Evolutionary conservation across 2,797 vertebrate species (phyloP).

Genomic region (Fringilla coelebs): DNA sequence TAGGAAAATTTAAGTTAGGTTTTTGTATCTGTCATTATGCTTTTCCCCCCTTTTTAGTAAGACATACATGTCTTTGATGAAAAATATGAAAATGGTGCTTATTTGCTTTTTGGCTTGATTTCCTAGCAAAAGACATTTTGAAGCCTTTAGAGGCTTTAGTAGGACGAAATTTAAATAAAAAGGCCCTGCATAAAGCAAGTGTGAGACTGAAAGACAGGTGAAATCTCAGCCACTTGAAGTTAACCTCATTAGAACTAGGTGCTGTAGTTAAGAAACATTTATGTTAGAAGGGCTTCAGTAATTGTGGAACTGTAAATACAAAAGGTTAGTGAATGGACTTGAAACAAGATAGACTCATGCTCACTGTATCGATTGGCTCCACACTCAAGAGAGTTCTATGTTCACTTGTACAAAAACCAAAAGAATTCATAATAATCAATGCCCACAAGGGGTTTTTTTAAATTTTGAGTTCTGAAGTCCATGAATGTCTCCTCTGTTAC

Average conservation of each 20-base stretch:
- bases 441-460: background rate
- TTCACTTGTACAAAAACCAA: background rate
- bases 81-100: background rate
- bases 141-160: background rate
- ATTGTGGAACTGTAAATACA: background rate
- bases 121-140: background rate
- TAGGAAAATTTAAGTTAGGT: background rate
- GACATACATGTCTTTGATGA: background rate
- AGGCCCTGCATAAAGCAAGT: background rate
- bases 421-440: background rate
- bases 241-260: background rate
- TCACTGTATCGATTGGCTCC: background rate
- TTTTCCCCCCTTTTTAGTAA: background rate
- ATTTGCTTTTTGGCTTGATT: background rate
- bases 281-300: background rate
- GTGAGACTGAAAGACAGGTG: background rate
- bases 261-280: background rate
- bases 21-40: background rate
- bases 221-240: background rate
- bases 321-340: background rate
- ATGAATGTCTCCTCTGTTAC: background rate
- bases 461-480: background rate
- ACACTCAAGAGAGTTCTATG: background rate
- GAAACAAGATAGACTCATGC: background rate
- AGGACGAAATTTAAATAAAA: background rate